Percentiles rank a stretch among this genome's conserved stretches.
Evolutionary conservation across 1,140 invertebrate species (phyloP).

Genomic region (Coelopa frigida): DNA sequence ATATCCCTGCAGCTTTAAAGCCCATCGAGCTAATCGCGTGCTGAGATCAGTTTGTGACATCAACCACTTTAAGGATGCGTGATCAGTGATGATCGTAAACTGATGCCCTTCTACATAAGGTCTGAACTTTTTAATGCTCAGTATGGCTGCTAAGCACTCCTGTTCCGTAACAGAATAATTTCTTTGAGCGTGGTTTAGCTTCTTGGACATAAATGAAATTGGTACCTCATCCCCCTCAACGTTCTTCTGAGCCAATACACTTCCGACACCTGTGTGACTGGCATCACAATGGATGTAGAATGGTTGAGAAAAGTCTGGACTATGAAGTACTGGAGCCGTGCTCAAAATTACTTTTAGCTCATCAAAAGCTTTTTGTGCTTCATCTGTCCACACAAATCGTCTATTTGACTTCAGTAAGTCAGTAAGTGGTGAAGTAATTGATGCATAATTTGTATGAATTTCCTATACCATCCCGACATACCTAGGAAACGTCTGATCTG

Average conservation of each 20-base stretch:
- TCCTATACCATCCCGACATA: conserved; percentile 36
- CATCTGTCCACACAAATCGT: conserved; percentile 3
- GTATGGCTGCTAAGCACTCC: conserved; percentile 45
- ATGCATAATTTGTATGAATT: conserved; percentile 40
- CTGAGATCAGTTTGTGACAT: conserved; percentile 22
- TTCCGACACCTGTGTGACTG: conserved; percentile 13
- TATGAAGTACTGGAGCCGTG: conserved; percentile 18
- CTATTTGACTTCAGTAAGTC: conserved; percentile 16
- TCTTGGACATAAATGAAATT: conserved; percentile 13
- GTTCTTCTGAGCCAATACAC: conserved; percentile 26
- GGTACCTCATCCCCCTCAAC: conserved; percentile 20
- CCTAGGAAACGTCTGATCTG: conserved; percentile 45
- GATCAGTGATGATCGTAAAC: conserved; percentile 42
- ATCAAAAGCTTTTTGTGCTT: conserved; percentile 14
- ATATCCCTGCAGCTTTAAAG: conserved; percentile 20
- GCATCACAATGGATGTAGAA: conserved; percentile 17
- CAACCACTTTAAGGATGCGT: conserved; percentile 21
- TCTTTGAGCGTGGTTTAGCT: conserved; percentile 12
- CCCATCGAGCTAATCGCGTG: conserved; percentile 32
- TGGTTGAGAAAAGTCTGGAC: conserved; percentile 19
- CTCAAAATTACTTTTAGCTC: conserved; percentile 14
- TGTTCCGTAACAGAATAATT: conserved; percentile 35
- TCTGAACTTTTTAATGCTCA: conserved; percentile 43
- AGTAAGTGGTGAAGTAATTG: conserved; percentile 19
- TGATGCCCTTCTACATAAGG: conserved; percentile 39